Evolutionary conservation across 2,888 invertebrate genomes (phyloP).

Genomic region (Cheilosia urbana): DNA sequence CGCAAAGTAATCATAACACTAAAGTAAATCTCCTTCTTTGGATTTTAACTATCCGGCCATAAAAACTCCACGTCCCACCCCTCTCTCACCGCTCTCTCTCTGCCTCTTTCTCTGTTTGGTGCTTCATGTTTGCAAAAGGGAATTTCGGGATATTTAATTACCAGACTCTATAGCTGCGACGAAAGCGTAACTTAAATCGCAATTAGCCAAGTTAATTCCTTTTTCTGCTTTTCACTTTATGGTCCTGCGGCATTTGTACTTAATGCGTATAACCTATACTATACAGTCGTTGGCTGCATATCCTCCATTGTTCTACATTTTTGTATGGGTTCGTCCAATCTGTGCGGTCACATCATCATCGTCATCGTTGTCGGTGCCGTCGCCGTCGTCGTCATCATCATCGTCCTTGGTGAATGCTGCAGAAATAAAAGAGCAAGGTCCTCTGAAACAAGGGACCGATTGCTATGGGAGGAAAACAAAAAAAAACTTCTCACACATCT

Average conservation of each 20-base stretch:
- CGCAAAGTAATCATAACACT: slow-evolving; percentile 43
- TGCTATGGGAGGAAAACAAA: neutral
- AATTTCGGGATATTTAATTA: slow-evolving; percentile 64
- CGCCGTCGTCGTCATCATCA: slow-evolving; percentile 5
- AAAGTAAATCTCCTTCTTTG: slow-evolving; percentile 37
- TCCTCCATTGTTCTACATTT: slow-evolving; percentile 17
- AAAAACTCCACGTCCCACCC: neutral
- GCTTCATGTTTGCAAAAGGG: neutral
- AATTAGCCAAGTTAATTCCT: slow-evolving; percentile 73
- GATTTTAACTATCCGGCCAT: slow-evolving; percentile 59
- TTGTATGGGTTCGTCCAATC: slow-evolving; percentile 37
- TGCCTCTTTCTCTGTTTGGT: neutral
- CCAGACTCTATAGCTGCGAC: slow-evolving; percentile 33
- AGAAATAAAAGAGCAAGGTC: slow-evolving; percentile 41
- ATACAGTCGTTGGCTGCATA: slow-evolving; percentile 16
- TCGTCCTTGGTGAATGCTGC: slow-evolving; percentile 11
- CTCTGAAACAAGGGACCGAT: slow-evolving; percentile 34
- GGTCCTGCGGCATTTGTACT: slow-evolving; percentile 71
- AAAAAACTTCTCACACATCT: slow-evolving; percentile 60
- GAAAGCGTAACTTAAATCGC: slow-evolving; percentile 71
- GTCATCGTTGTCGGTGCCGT: slow-evolving; percentile 26
- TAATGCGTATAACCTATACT: slow-evolving; percentile 60
- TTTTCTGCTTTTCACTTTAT: slow-evolving; percentile 65
- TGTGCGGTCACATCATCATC: slow-evolving; percentile 66
- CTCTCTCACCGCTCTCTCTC: too few species aligned